Base-by-base conservation (phyloP, 1,140 invertebrate species). In the Macrocentrus cingulum region DNA sequence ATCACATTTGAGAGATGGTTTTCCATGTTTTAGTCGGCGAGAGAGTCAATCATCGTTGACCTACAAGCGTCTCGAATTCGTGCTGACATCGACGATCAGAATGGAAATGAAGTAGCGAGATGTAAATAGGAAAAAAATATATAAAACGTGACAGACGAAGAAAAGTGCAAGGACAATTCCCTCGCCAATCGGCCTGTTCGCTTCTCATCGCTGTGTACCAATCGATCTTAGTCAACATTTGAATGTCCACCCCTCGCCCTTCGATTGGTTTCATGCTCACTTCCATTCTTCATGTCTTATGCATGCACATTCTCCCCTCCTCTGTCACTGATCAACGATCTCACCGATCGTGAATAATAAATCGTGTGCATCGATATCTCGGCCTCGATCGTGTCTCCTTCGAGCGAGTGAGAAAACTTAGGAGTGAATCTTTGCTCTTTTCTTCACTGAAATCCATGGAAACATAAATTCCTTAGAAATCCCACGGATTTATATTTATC, bases 141-240 rank as follows among this genome's bases (percentile, higher is more conserved):
- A 13, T 25, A 46, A 59, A 46, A 54, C 46, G 37, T 48, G 46
- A 54, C 42, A n/a, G n/a, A 41, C 42, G n/a, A 45, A 55, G 44
- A 54, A 45, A 39, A 22, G 36, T 39, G 36, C 36, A 39, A 39
- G 11, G 36, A 39, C 36, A 39, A 39, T 39, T 39, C 36, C 36
- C 36, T 15, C 15, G 36, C 36, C 36, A 39, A 39, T 39, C 44
- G 37, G 39, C 20, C 36, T 16, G 13, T 36, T 32, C 22, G 41
- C 20, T 49, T 16, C 45, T 52, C 34, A n/a, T 57, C 29, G 6
- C 3, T 18, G 39, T 34, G 19, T 36, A 6, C 16, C 42, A 19
- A 56, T 61, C 59, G 46, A 56, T 56, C 59, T 56, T 45, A 44
- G 49, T 61, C 59, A 52, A 53, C 39, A 19, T 23, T 29, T 19